Conservation (phyloP, 2,888 invertebrate species). For the Stenurella melanura region DNA sequence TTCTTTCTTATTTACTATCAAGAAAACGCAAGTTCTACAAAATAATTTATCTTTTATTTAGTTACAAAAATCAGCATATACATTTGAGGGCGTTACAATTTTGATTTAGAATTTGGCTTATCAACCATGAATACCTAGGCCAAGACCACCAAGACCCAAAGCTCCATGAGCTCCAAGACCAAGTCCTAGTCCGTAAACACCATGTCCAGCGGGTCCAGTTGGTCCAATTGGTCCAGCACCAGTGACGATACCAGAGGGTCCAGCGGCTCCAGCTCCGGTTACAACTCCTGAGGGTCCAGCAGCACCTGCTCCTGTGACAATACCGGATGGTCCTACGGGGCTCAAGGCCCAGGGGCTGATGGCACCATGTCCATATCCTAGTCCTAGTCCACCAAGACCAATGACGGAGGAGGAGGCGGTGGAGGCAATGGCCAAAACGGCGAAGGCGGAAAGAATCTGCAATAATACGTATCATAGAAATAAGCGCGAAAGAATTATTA, state of each 20-base stretch:
- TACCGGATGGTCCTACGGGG: constrained; percentile 51
- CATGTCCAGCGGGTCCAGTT: constrained; percentile 50
- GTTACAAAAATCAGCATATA: constrained; percentile 30
- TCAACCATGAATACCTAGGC: constrained; percentile 25
- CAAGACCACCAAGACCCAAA: constrained; percentile 15
- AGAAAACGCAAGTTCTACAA: constrained; percentile 6
- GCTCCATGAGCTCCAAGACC: constrained; percentile 14
- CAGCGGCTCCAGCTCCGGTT: constrained; percentile 48
- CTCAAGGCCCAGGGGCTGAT: constrained; percentile 41
- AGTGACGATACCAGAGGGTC: constrained; percentile 49
- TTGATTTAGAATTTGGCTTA: background rate
- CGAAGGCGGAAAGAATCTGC: constrained; percentile 43
- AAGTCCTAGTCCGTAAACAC: constrained; percentile 42
- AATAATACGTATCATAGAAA: constrained; percentile 20
- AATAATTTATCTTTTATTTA: constrained; percentile 36
- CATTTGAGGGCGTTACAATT: constrained; percentile 17
- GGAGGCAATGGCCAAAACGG: constrained; percentile 47
- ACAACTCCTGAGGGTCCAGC: constrained; percentile 45
- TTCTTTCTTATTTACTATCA: background rate
- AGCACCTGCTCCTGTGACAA: constrained; percentile 56
- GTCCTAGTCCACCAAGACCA: constrained; percentile 46
- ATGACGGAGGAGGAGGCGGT: constrained; percentile 46
- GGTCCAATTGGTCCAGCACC: constrained; percentile 50
- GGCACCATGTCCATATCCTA: constrained; percentile 34
- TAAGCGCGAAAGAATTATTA: no score